Conservation (phyloP, 2,797 vertebrate genomes). For the Catostomus latipinnis region DNA sequence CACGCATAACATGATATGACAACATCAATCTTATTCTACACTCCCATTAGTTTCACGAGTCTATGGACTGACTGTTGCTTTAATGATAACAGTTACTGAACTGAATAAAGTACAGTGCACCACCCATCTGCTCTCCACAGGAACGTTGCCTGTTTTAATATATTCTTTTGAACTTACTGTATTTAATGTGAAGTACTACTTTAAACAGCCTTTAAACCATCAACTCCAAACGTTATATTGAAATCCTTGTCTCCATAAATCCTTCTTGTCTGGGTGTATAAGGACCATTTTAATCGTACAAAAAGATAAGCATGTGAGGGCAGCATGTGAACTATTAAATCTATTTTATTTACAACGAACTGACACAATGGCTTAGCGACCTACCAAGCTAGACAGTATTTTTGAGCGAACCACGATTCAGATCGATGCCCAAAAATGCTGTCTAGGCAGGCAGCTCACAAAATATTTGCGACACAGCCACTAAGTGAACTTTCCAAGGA, state of each 20-base stretch:
- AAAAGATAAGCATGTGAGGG: neutral
- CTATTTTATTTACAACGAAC: neutral
- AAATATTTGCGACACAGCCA: constrained; percentile 10
- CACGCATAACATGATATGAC: neutral
- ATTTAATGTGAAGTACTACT: neutral
- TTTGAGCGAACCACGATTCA: neutral
- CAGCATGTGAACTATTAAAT: neutral
- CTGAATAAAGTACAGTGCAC: constrained; percentile 5
- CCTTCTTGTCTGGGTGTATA: too few relatives aligned
- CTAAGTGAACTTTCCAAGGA: neutral
- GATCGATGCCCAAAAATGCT: neutral
- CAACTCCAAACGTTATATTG: too few relatives aligned
- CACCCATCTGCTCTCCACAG: constrained; percentile 1
- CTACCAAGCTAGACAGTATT: neutral
- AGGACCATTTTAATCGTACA: neutral
- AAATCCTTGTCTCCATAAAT: neutral
- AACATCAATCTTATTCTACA: neutral
- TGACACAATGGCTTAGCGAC: neutral
- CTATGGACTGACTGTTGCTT: neutral
- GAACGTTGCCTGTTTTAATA: neutral
- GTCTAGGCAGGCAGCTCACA: constrained; percentile 4
- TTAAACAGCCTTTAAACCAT: neutral
- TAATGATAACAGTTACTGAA: neutral
- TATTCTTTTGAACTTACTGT: neutral
- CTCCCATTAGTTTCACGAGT: neutral